Conservation (phyloP, 1,140 invertebrate genomes). For the Zeugodacus cucurbitae region DNA sequence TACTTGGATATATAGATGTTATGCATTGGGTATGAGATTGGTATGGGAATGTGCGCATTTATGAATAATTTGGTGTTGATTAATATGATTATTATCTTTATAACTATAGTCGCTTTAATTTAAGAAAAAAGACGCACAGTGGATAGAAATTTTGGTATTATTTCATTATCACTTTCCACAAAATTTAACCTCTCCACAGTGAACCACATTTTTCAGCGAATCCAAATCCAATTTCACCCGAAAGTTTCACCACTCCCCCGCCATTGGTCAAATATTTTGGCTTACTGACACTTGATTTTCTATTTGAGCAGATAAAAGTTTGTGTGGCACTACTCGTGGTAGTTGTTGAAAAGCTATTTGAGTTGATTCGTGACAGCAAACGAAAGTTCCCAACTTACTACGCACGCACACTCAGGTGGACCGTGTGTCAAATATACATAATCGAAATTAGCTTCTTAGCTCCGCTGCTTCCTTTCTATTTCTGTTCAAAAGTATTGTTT, state of each 20-base stretch:
- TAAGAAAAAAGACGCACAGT: no score
- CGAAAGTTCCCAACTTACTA: neutral
- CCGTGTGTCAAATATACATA: neutral
- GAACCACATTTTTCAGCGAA: no score
- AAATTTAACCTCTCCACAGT: no score
- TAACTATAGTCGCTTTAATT: no score
- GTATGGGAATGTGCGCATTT: neutral
- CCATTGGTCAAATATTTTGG: neutral
- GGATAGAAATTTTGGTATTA: no score
- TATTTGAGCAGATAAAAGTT: neutral
- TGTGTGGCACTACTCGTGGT: neutral
- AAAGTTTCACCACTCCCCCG: neutral
- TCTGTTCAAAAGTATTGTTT: neutral
- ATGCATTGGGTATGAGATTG: neutral
- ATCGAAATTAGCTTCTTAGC: neutral
- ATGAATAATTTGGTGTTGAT: no score
- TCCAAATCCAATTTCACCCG: no score
- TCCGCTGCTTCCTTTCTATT: neutral
- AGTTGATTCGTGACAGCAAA: neutral
- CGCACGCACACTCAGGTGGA: neutral
- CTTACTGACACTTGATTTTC: neutral
- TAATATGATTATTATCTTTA: no score
- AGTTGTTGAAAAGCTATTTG: conserved; percentile 1
- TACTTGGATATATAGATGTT: neutral
- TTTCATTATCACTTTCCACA: no score